Conservation (phyloP, 2,113 vertebrate species). For the Myrmecophaga tridactyla region DNA sequence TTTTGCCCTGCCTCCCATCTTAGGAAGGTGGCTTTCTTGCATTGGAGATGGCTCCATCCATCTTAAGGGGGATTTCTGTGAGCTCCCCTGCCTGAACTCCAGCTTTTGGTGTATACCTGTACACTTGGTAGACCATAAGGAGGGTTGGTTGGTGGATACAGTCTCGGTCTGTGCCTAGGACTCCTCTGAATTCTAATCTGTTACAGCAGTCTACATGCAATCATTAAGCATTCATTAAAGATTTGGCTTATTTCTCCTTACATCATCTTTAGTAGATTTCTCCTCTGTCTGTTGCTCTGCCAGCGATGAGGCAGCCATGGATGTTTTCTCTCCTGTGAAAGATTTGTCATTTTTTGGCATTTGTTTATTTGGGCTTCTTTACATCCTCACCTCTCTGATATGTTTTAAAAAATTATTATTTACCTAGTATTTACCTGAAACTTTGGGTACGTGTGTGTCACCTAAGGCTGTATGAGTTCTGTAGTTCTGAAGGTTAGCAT, state of each 20-base stretch:
- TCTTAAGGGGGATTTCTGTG: background rate
- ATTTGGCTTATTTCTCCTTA: background rate
- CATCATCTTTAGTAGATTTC: background rate
- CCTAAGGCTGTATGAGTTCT: no score
- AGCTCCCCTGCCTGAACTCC: background rate
- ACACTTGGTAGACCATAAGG: background rate
- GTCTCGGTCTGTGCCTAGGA: background rate
- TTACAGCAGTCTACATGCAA: background rate
- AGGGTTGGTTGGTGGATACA: background rate
- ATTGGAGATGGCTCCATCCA: background rate
- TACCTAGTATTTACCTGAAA: no score
- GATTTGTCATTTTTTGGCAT: background rate
- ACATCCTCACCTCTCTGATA: background rate
- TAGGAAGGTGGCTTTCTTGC: background rate
- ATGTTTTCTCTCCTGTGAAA: background rate
- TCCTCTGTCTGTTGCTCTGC: background rate
- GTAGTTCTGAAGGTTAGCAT: no score
- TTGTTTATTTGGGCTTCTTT: constrained; percentile 17
- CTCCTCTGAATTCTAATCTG: background rate
- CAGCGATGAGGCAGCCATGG: background rate
- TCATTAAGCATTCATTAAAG: background rate
- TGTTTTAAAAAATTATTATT: constrained; percentile 4
- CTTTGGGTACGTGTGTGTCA: no score
- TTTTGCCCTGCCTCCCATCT: background rate
- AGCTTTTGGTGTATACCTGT: background rate